Base-by-base conservation (phyloP, 2,113 vertebrate genomes). In the Colius striatus region DNA sequence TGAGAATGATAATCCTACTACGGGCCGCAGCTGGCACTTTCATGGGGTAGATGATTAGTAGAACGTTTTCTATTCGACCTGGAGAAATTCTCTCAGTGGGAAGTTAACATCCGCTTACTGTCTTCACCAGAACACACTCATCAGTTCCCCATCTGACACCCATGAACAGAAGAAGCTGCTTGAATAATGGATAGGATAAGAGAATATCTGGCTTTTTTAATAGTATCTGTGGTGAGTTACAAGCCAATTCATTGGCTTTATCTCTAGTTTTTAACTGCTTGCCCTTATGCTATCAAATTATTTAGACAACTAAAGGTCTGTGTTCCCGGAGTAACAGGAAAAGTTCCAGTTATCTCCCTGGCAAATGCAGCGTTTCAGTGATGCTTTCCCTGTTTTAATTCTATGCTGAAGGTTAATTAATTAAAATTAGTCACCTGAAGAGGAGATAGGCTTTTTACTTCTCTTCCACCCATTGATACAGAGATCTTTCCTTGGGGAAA, bases 61-160 rank as follows among this genome's bases (percentile, higher is more conserved):
- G 98, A 98, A 98, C 98, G 98, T 98, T 99, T 99, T 99, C 98
- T 99, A 99, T 99, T 99, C 98, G 99, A 99, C 99, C 99, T 99
- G 99, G 99, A 99, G 99, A 99, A 99, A 99, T 99, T 99, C 98
- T 99, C 99, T 98, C 99, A 99, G 99, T 99, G 98, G 99, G 99
- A 99, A 98, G 98, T 99, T 99, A 99, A 99, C 99, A 99, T 99
- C 99, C 98, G 98, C 99, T 99, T 99, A 99, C 99, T 98, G 99
- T 99, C 99, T 99, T 98, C 98, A 97, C 98, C 98, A 98, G 98
- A 98, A 98, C 98, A 98, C 98, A 98, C 98, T 98, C 98, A 98
- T 98, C 98, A 98, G 98, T 98, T 98, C 98, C 98, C 98, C 98
- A 98, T 98, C 98, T 98, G 98, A 98, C 98, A 98, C 97, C 98